Evolutionary conservation across 2,113 vertebrate species (phyloP), one percentile per base, ranked within the genome.

Genomic region (Actinemys pallida): DNA sequence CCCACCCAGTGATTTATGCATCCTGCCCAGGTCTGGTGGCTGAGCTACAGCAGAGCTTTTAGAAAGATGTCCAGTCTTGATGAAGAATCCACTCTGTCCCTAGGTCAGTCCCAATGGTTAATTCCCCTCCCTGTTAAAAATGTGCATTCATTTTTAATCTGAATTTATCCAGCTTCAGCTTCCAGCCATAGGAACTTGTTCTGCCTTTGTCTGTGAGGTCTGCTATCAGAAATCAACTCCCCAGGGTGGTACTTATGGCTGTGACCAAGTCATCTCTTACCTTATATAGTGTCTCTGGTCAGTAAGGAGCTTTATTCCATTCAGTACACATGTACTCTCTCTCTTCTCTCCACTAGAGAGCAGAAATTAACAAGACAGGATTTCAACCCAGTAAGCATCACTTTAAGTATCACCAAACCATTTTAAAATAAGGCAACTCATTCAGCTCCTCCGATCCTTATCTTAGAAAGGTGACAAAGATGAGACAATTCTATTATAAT

Each of bases 271-370:
- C 11, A 7, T 69, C 29, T 24, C 88, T 79, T 85, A 98, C 98
- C 89, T 96, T 22, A 97, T 59, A 65, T 97, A 98, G 92, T 87
- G 97, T 86, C 29, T 88, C 80, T 29, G 80, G 56, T 92, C 95
- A n/a, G 87, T 62, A 9, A 95, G 93, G 72, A 98, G 90, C 76
- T 86, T 90, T 62, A 88, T 89, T 89, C 97, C 97, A 85, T 89
- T 86, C 5, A 42, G 90, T 57, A 96, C 89, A 75, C 90, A 96
- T 84, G 92, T 94, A 84, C 47, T 87, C 39, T 87, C 88, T 72
- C 93, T 89, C 42, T 94, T 96, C 59, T 94, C 90, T 80, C 72
- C n/a, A 79, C 98, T 98, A 89, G 16, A 95, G 95, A 94, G 53
- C 56, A 91, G 89, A 88, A 85, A 57, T 80, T 79, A 89, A 42